These are phyloP conservation scores for Colaptes auratus DNA, from an alignment of 2,113 vertebrate genomes.

Conservation along the genomic window DNA sequence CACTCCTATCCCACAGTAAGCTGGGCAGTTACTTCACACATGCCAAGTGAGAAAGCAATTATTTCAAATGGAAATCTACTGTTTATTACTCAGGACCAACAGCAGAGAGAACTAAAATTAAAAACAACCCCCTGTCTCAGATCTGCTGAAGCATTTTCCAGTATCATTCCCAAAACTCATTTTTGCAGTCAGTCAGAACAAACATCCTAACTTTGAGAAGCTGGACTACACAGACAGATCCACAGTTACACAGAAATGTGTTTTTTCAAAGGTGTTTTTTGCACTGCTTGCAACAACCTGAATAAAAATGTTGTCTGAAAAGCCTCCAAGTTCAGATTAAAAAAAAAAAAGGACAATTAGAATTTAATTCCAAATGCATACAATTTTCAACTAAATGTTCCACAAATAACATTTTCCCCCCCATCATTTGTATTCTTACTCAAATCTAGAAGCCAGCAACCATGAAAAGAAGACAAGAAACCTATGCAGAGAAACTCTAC, in stretches of 20 bases:
- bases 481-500: neutral
- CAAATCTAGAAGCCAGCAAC: neutral
- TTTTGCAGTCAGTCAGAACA: neutral
- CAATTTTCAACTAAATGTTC: neutral
- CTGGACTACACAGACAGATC: neutral
- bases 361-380: neutral
- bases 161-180: neutral
- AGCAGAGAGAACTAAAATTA: neutral
- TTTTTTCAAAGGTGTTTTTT: neutral
- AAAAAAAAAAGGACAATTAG: neutral
- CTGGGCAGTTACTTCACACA: neutral
- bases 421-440: neutral
- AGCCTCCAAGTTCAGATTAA: neutral
- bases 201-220: neutral
- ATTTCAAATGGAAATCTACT: neutral
- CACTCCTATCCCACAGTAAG: no score
- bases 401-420: neutral
- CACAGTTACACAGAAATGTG: neutral
- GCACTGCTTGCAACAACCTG: neutral
- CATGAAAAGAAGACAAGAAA: neutral
- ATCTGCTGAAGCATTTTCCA: neutral
- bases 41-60: neutral
- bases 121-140: neutral
- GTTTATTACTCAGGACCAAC: constrained; percentile 9
- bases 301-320: neutral